Evolutionary conservation across 2,797 vertebrate species (phyloP).

Genomic region (Pagetopsis macropterus): DNA sequence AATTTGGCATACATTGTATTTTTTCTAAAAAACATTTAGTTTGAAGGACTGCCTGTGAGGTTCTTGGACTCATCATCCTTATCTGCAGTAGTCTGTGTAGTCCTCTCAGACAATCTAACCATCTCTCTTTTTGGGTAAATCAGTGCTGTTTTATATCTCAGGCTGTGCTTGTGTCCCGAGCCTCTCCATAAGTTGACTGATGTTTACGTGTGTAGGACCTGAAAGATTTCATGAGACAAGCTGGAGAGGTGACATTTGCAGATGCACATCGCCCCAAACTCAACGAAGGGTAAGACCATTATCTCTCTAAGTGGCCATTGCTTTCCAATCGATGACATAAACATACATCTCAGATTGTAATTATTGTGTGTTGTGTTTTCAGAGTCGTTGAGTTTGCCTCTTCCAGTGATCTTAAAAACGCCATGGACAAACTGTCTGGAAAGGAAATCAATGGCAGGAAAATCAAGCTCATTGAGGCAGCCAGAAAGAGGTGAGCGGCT

Average conservation of each 20-base stretch:
- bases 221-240: conserved; percentile 99
- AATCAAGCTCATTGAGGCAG: conserved; percentile 95
- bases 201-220: conserved; percentile 90
- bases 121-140: conserved; percentile 72
- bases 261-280: conserved; percentile 96
- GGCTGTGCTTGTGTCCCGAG: conserved; percentile 44
- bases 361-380: conserved; percentile 15
- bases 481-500: conserved; percentile 86
- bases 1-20: conserved; percentile 8
- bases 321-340: background rate
- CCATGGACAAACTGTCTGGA: conserved; percentile 96
- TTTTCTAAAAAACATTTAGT: background rate
- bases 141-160: conserved; percentile 60
- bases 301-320: background rate
- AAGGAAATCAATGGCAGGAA: conserved; percentile 98
- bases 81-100: conserved; percentile 73
- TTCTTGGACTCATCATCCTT: conserved; percentile 73
- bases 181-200: conserved; percentile 69
- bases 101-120: conserved; percentile 72
- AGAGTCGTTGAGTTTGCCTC: conserved; percentile 98
- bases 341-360: background rate
- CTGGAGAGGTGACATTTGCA: conserved; percentile 98
- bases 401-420: conserved; percentile 96
- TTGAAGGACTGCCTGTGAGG: conserved; percentile 39
- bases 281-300: conserved; percentile 91